Percentiles rank a stretch among this genome's conserved stretches.
These are phyloP conservation scores for Mastacembelus armatus DNA, from an alignment of 2,797 vertebrate species.

Conservation along the genomic window DNA sequence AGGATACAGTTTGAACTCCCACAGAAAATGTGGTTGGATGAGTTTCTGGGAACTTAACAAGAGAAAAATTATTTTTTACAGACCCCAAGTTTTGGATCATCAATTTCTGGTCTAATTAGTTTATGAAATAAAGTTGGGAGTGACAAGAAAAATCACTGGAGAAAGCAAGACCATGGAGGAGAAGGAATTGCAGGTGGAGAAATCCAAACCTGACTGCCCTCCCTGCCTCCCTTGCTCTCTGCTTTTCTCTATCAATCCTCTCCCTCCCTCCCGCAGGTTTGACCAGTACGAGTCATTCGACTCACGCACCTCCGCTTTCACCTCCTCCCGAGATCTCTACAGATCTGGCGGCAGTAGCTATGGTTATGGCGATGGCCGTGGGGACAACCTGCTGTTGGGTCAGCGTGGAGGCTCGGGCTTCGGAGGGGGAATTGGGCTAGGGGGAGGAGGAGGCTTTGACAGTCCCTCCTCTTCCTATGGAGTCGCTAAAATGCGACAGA, in stretches of 20 bases:
- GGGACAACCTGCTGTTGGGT: constrained; percentile 85
- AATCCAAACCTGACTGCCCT: constrained; percentile 75
- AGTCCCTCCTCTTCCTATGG: constrained; percentile 84
- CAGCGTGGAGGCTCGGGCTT: constrained; percentile 85
- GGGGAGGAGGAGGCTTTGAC: constrained; percentile 83
- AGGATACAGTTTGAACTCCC: constrained; percentile 44
- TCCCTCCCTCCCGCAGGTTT: constrained; percentile 89
- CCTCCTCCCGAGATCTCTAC: constrained; percentile 92
- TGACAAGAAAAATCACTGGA: constrained; percentile 55
- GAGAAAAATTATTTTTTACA: constrained; percentile 11
- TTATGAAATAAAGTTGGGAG: constrained; percentile 57
- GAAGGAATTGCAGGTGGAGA: constrained; percentile 76
- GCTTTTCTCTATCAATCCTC: constrained; percentile 77
- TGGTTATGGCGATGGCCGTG: constrained; percentile 89
- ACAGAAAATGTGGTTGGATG: constrained; percentile 41
- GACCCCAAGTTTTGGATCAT: constrained; percentile 59
- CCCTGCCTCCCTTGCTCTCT: constrained; percentile 76
- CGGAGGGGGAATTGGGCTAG: constrained; percentile 83
- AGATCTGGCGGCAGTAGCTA: constrained; percentile 88
- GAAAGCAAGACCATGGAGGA: constrained; percentile 72
- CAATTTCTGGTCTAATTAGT: constrained; percentile 65
- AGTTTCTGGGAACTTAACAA: constrained; percentile 37
- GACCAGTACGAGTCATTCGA: constrained; percentile 94
- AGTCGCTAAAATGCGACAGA: constrained; percentile 88
- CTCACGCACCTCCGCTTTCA: constrained; percentile 86